A percentile compares a stretch with the other conserved stretches of the same genome.
Conservation (phyloP, 2,888 invertebrate genomes). For the Blomia tropicalis region DNA sequence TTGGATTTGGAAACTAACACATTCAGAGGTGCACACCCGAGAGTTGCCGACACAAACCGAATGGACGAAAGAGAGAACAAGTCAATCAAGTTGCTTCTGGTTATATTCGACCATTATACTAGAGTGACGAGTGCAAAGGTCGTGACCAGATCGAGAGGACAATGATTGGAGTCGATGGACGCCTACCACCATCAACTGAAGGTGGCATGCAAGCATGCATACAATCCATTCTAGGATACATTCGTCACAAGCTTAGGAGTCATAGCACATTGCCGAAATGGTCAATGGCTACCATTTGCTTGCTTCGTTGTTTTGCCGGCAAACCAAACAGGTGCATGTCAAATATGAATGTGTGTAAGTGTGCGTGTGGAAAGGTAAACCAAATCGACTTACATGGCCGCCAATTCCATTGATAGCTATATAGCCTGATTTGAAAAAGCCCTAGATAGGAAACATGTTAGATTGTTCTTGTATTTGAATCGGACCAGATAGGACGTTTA, state of each 20-base stretch:
- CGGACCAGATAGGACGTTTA: too few relatives aligned
- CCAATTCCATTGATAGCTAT: slow-evolving; percentile 92
- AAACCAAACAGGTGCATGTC: background rate
- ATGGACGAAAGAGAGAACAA: background rate
- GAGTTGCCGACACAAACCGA: background rate
- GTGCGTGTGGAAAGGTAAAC: background rate
- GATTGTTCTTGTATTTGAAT: too few relatives aligned
- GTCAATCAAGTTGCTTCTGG: background rate
- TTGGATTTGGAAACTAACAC: too few relatives aligned
- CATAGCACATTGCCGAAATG: background rate
- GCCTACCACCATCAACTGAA: too few relatives aligned
- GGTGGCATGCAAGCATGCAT: too few relatives aligned
- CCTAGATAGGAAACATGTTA: slow-evolving; percentile 43
- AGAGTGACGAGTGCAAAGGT: background rate
- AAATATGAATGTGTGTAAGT: too few relatives aligned
- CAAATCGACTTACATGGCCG: slow-evolving; percentile 44
- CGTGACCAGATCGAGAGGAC: background rate
- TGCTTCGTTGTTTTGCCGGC: too few relatives aligned
- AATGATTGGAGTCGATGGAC: background rate
- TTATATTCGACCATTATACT: background rate
- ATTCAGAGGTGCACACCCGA: too few relatives aligned
- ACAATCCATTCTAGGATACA: too few relatives aligned
- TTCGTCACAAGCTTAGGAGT: background rate
- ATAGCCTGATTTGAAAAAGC: slow-evolving; percentile 95
- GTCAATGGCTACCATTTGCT: background rate